phyloP scores from a whole-genome alignment of 2,888 invertebrate species.

The Chalcosyrphus nemorum region DNA sequence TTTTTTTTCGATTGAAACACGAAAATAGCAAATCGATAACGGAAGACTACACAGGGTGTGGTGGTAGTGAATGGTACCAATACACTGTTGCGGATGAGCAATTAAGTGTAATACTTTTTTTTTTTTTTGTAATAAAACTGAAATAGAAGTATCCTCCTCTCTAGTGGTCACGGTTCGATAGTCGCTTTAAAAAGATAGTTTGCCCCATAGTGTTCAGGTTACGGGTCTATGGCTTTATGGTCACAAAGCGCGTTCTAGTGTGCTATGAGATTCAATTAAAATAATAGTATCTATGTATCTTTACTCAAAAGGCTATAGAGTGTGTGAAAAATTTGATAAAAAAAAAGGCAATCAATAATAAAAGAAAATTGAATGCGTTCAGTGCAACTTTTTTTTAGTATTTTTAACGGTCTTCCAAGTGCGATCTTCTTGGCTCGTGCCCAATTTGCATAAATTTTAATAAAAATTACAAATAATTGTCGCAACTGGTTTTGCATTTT shows the following conservation, averaged over 20 bases:
- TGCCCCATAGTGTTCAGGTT: constrained; percentile 25
- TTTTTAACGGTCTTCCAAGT: not conserved
- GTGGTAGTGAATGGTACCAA: constrained; percentile 58
- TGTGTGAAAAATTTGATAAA: constrained; percentile 25
- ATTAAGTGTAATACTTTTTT: constrained; percentile 54
- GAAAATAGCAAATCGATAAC: constrained; percentile 57
- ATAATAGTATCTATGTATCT: not conserved
- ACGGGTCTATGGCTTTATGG: constrained; percentile 62
- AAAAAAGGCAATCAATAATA: constrained; percentile 5
- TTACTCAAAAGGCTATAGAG: constrained; percentile 1
- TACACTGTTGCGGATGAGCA: constrained; percentile 72
- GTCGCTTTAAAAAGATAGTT: constrained; percentile 58
- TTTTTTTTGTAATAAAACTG: constrained; percentile 29
- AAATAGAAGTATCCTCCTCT: constrained; percentile 38
- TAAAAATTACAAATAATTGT: constrained; percentile 33
- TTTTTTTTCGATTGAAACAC: constrained; percentile 43
- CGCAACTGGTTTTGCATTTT: constrained; percentile 43
- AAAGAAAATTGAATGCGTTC: constrained; percentile 15
- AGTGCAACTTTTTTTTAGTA: constrained; percentile 38
- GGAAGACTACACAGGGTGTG: constrained; percentile 53
- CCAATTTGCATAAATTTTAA: constrained; percentile 37
- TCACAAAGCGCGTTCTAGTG: constrained; percentile 58
- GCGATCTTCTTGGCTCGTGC: constrained; percentile 15
- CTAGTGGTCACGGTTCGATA: constrained; percentile 66
- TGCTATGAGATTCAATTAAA: constrained; percentile 46